A percentile compares a stretch with the other conserved stretches of the same genome.
phyloP scores from a whole-genome alignment of 53 echinoderm and acorn worm species.

The Holothuria leucospilota region DNA sequence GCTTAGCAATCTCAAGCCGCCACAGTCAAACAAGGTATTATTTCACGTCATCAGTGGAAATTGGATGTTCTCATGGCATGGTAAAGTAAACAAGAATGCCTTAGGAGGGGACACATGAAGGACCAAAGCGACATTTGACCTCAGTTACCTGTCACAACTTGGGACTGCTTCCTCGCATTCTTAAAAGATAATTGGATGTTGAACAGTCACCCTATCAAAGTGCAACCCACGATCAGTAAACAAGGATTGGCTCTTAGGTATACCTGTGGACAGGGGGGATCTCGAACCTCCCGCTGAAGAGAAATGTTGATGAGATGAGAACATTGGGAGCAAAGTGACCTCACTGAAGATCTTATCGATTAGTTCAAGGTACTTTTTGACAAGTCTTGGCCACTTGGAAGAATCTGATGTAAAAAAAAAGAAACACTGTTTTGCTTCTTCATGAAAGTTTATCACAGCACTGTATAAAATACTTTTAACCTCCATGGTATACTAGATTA shows the following conservation, averaged over 20 bases:
- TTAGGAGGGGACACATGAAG: conserved; percentile 42
- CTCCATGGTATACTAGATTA: too few relatives aligned
- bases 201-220: not conserved
- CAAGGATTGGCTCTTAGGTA: conserved; percentile 9
- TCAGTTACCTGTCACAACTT: conserved; percentile 17
- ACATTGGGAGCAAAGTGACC: conserved; percentile 31
- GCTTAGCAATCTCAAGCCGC: not conserved
- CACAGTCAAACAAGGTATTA: conserved; percentile 36
- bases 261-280: not conserved
- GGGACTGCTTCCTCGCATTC: conserved; percentile 8
- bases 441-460: too few relatives aligned
- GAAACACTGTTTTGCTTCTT: too few relatives aligned
- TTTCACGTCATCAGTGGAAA: conserved; percentile 31
- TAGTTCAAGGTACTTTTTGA: conserved; percentile 20
- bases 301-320: conserved; percentile 1
- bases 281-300: conserved; percentile 7
- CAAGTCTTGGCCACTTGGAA: not conserved
- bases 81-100: conserved; percentile 34
- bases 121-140: conserved; percentile 41
- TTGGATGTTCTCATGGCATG: conserved; percentile 27
- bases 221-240: not conserved
- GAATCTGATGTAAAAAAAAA: too few relatives aligned
- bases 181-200: conserved; percentile 41
- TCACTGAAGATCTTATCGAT: not conserved
- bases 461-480: too few relatives aligned